Evolutionary conservation across 2,797 vertebrate species (phyloP).

Genomic region (Anas capensis): DNA sequence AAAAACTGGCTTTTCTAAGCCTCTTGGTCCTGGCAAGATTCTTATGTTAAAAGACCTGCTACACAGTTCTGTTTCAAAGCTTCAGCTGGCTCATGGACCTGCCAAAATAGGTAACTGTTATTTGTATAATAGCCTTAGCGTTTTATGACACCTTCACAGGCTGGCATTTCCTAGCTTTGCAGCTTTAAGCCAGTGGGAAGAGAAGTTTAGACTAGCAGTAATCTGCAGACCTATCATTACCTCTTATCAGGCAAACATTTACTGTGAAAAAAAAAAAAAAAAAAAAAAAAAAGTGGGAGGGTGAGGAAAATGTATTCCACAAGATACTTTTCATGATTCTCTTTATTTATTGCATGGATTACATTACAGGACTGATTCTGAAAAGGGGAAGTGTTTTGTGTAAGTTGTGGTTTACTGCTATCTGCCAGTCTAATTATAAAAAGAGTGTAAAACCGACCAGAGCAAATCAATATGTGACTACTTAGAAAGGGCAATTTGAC

Average conservation of each 20-base stretch:
- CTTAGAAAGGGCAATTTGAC: background rate
- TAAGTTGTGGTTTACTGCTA: background rate
- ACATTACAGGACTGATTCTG: background rate
- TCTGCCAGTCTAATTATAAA: background rate
- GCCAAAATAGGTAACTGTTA: background rate
- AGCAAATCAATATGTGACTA: background rate
- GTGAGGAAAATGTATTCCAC: background rate
- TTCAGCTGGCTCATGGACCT: background rate
- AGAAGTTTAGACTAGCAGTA: background rate
- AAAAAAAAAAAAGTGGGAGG: background rate
- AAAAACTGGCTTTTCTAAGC: background rate
- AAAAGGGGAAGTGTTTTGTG: background rate
- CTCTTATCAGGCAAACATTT: background rate
- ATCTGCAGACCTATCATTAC: background rate
- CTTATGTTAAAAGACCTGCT: background rate
- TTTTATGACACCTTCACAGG: background rate
- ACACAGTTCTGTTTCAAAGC: background rate
- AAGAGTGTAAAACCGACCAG: background rate
- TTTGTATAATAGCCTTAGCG: fast-evolving
- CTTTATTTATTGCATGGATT: background rate
- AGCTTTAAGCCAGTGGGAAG: background rate
- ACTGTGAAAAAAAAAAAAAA: background rate
- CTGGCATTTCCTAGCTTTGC: background rate
- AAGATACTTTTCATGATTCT: background rate
- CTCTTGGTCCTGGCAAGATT: background rate